These are phyloP conservation scores for Genyomyrus donnyi DNA, from an alignment of 2,113 vertebrate genomes.

Conservation along the genomic window DNA sequence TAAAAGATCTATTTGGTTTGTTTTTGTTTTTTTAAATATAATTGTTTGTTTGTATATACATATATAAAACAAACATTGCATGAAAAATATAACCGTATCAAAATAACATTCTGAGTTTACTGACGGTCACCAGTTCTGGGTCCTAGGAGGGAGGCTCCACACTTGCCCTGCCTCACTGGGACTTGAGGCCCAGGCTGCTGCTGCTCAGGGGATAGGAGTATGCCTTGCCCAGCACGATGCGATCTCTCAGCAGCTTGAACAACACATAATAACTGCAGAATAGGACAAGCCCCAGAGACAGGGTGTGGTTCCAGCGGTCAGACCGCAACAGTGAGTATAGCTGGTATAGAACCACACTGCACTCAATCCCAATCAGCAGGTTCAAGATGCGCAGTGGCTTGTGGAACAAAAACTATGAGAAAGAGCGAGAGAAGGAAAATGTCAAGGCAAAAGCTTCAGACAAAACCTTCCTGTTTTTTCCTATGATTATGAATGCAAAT, in stretches of 20 bases:
- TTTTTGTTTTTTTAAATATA: conserved; percentile 79
- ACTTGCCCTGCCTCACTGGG: conserved; percentile 60
- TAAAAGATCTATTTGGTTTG: conserved; percentile 74
- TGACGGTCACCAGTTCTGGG: conserved; percentile 37
- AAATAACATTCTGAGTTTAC: conserved; percentile 82
- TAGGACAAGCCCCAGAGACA: conserved; percentile 93
- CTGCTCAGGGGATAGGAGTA: conserved; percentile 82
- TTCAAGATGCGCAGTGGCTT: conserved; percentile 96
- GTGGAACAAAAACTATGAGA: conserved; percentile 86
- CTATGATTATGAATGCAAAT: background rate
- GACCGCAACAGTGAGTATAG: conserved; percentile 91
- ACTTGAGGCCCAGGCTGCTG: conserved; percentile 75
- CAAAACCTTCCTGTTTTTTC: background rate
- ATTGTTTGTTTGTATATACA: conserved; percentile 50
- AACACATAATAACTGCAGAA: conserved; percentile 98
- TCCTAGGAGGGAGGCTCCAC: conserved; percentile 19
- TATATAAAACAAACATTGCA: conserved; percentile 95
- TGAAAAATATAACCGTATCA: conserved; percentile 99
- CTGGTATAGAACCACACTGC: conserved; percentile 91
- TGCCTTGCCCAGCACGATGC: conserved; percentile 91
- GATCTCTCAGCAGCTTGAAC: conserved; percentile 94
- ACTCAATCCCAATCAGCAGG: conserved; percentile 90
- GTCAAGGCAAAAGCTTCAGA: background rate
- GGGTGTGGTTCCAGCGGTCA: conserved; percentile 96
- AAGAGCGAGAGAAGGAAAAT: background rate